phyloP scores from a whole-genome alignment of 2,113 vertebrate genomes.

The Charadrius vociferus region DNA sequence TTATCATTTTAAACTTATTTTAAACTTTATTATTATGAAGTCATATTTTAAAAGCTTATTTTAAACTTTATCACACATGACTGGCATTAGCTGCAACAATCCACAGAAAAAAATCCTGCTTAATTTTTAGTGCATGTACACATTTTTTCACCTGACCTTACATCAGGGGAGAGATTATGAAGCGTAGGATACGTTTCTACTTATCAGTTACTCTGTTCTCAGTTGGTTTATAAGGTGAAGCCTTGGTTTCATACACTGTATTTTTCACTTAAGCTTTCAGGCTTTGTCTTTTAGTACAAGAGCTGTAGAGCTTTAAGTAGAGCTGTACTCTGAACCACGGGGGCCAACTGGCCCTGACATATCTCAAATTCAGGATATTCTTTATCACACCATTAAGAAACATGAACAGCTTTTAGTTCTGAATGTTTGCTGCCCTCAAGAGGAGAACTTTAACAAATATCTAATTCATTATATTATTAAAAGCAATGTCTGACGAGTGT shows the following conservation, averaged over 20 bases:
- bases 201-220: background rate
- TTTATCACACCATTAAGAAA: background rate
- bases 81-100: background rate
- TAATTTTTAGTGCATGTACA: background rate
- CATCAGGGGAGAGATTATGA: background rate
- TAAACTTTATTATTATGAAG: background rate
- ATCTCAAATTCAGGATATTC: background rate
- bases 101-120: background rate
- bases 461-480: background rate
- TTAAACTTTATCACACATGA: background rate
- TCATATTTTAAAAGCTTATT: background rate
- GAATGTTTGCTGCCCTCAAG: conserved; percentile 67
- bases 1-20: background rate
- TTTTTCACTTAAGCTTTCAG: background rate
- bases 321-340: background rate
- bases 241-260: background rate
- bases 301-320: background rate
- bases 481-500: background rate
- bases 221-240: background rate
- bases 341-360: background rate
- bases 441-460: conserved; percentile 22
- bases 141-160: background rate
- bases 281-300: background rate
- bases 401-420: background rate
- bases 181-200: background rate